phyloP scores from a whole-genome alignment of 2,797 vertebrate genomes.

The Cossypha dichroa region DNA sequence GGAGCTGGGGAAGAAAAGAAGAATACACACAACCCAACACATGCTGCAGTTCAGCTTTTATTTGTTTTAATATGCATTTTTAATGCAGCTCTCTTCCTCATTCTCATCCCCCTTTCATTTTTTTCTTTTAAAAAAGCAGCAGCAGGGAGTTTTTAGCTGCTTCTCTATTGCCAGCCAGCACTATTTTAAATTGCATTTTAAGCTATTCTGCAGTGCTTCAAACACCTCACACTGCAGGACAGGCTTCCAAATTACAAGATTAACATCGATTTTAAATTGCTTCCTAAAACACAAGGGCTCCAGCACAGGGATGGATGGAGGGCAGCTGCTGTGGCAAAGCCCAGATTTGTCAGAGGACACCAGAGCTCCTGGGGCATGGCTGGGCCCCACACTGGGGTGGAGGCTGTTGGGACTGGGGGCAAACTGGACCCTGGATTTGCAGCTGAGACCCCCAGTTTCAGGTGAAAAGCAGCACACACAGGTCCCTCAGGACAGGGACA shows the following conservation, averaged over 20 bases:
- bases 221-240: neutral
- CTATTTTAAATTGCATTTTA: constrained; percentile 45
- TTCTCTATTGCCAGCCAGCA: constrained; percentile 8
- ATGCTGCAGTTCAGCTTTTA: neutral
- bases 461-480: neutral
- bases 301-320: neutral
- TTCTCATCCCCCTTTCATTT: neutral
- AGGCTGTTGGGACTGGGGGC: neutral
- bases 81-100: neutral
- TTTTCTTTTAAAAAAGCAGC: neutral
- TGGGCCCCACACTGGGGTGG: accelerated
- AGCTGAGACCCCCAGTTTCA: neutral
- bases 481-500: neutral
- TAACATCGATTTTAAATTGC: constrained; percentile 32
- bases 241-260: constrained; percentile 33
- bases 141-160: constrained; percentile 8
- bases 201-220: constrained; percentile 17
- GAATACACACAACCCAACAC: neutral
- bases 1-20: neutral
- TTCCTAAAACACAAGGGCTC: constrained; percentile 16
- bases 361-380: accelerated
- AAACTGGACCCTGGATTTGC: neutral
- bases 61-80: neutral
- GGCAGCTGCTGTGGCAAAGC: neutral
- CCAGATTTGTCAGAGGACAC: neutral